Evolutionary conservation across 1,140 invertebrate species (phyloP).

Genomic region (Drosophila mayri): DNA sequence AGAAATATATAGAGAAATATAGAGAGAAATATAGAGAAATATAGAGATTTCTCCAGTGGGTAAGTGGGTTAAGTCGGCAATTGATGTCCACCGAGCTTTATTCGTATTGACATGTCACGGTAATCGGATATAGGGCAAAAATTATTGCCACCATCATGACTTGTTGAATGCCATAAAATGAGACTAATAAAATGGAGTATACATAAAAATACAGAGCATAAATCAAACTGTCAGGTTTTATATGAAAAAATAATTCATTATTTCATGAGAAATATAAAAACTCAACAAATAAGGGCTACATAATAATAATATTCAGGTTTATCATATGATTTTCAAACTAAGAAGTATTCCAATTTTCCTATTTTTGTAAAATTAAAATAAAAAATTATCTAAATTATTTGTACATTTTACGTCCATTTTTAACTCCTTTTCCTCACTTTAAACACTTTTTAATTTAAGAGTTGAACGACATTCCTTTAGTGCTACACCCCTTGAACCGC

Average conservation of each 20-base stretch:
- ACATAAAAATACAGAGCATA: constrained; percentile 9
- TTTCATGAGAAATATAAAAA: neutral
- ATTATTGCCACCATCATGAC: constrained; percentile 31
- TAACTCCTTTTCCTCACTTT: too few relatives aligned
- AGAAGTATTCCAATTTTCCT: neutral
- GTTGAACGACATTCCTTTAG: constrained; percentile 24
- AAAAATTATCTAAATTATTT: neutral
- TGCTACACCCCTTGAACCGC: constrained; percentile 23
- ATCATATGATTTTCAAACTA: neutral
- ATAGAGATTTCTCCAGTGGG: constrained; percentile 36
- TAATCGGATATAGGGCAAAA: constrained; percentile 49
- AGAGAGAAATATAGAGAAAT: constrained; percentile 26
- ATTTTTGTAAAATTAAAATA: neutral
- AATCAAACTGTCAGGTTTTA: neutral
- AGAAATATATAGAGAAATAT: constrained; percentile 11
- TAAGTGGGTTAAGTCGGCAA: constrained; percentile 56
- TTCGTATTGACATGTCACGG: constrained; percentile 57
- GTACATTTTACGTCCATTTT: too few relatives aligned
- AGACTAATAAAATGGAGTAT: constrained; percentile 18
- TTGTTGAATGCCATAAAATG: constrained; percentile 39
- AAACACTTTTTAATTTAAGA: constrained; percentile 12
- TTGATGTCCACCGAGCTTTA: constrained; percentile 21
- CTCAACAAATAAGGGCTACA: too few relatives aligned
- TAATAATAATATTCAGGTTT: neutral
- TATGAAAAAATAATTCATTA: neutral